These are phyloP conservation scores for Echinometra lucunter DNA, from an alignment of 53 echinoderm and acorn worm genomes.

Conservation along the genomic window DNA sequence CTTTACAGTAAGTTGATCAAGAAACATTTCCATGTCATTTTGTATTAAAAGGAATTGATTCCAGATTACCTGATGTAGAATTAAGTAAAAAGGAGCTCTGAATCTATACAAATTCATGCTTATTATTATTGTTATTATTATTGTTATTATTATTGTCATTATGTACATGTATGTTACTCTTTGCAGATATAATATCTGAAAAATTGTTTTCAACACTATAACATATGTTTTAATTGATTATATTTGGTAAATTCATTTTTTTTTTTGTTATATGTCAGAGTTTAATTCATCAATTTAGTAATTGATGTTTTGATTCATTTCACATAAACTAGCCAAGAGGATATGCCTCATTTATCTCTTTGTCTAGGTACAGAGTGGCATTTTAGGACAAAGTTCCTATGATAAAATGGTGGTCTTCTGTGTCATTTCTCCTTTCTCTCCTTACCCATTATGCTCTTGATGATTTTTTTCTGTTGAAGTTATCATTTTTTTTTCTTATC, in stretches of 20 bases:
- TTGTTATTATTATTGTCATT: no score
- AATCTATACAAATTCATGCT: no score
- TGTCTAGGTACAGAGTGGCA: neutral
- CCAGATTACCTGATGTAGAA: no score
- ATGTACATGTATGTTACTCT: neutral
- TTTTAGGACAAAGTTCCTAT: neutral
- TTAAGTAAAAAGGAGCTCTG: no score
- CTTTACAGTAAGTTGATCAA: slow-evolving; percentile 79
- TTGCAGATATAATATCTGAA: neutral
- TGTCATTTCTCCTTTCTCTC: neutral
- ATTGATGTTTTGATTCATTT: no score
- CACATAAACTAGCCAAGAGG: no score
- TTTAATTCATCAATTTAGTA: no score
- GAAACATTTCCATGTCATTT: neutral
- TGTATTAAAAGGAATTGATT: neutral
- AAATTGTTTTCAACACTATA: neutral
- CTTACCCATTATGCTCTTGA: neutral
- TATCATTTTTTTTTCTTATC: neutral
- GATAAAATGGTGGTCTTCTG: neutral
- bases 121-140: no score
- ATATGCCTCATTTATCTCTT: neutral
- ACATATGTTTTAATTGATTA: neutral
- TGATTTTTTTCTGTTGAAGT: neutral
- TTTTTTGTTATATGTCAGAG: no score
- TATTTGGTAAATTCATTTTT: neutral